Base-by-base conservation (phyloP, 1,140 invertebrate genomes). In the Capitella teleta region DNA sequence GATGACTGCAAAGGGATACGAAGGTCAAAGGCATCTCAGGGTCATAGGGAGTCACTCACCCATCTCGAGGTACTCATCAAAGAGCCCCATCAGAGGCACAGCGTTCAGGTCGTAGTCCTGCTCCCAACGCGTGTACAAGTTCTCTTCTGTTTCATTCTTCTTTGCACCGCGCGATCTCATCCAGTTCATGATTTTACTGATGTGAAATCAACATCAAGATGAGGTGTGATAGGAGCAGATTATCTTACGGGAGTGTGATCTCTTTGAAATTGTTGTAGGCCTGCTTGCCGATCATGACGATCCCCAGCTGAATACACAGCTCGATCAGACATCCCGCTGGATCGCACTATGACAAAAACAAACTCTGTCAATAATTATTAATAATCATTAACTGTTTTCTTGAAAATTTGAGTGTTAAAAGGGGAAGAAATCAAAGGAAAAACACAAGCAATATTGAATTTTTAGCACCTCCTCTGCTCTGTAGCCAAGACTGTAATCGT, bases 231-330 rank as follows among this genome's bases (percentile, higher is more conserved):
- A n/a, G 10, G 12, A 41, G 19, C 10, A 19, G 0, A 41, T 1
- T 16, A 43, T 24, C 42, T 44, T 44, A 44, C 42, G 42, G 42
- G 23, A 44, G 18, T 6, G 28, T 8, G 5, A 44, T 16, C 21
- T 44, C 42, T 26, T 24, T 44, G 21, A 44, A 21, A 67, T 94
- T 95, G 66, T 91, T 94, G 69, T 93, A 82, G 44, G 85, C 79
- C 66, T 97, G 92, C 65, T 95, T 95, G 5, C 91, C 91, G 21
- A 96, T 83, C 90, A 97, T 95, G 55, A 97, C 92, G 49, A 95
- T 93, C 0, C 86, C 85, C 19, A 95, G 71, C 61, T 96, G 91
- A 50, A 95, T 92, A 58, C 88, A 94, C 0, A 96, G 74, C 61
- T 96, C 92, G 5, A 88, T 91, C 0, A 96, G 69, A 64, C 91